Evolutionary conservation across 2,113 vertebrate species (phyloP).

Genomic region (Bagarius yarrelli): DNA sequence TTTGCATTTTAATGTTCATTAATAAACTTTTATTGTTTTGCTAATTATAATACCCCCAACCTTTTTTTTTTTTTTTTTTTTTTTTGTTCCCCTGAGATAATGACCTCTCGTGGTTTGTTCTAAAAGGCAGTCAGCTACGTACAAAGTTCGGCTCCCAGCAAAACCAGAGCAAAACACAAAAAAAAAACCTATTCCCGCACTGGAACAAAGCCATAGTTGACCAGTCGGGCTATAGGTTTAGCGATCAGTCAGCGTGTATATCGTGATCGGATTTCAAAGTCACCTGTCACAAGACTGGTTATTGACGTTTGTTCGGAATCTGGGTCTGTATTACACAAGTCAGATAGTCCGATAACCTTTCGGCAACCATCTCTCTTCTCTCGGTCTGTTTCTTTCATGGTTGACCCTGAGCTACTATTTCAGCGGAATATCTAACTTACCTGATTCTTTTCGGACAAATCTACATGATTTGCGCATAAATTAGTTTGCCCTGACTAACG

Average conservation of each 20-base stretch:
- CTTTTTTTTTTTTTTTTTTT: too few relatives aligned
- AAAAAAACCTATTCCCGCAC: neutral
- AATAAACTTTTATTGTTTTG: constrained; percentile 99
- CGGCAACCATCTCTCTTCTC: neutral
- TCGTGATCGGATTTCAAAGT: neutral
- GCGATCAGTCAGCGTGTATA: neutral
- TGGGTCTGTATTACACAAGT: neutral
- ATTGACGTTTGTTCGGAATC: neutral
- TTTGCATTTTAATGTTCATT: constrained; percentile 99
- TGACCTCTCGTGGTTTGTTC: constrained; percentile 68
- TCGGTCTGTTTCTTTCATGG: neutral
- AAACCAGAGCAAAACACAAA: neutral
- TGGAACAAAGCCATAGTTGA: neutral
- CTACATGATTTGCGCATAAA: neutral
- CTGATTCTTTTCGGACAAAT: neutral
- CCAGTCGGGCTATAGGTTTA: neutral
- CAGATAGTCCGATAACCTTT: constrained; percentile 4
- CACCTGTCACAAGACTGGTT: neutral
- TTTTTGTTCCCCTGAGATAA: constrained; percentile 83
- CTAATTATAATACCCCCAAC: constrained; percentile 97
- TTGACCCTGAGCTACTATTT: neutral
- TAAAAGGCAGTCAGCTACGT: constrained; percentile 65
- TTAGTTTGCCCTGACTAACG: neutral
- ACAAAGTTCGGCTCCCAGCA: constrained; percentile 44
- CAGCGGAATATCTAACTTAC: neutral